Evolutionary conservation across 2,888 invertebrate species (phyloP).

Genomic region (Branchellion lobata): DNA sequence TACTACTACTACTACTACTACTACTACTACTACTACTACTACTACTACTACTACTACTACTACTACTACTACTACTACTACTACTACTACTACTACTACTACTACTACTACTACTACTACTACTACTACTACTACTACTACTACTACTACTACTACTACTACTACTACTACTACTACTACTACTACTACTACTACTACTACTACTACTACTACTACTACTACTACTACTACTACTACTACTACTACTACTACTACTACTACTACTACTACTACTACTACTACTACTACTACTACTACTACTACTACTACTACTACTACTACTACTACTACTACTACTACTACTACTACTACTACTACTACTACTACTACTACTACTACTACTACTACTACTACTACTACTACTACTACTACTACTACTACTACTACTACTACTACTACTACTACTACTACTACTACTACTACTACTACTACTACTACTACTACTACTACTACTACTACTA

Average conservation of each 20-base stretch:
- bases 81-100: not conserved
- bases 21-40: not conserved
- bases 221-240: not conserved
- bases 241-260: not conserved
- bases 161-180: not conserved
- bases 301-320: not conserved
- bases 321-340: not conserved
- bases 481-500: conserved; percentile 32
- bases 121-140: not conserved
- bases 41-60: not conserved
- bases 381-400: conserved; percentile 47
- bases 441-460: conserved; percentile 44
- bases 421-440: conserved; percentile 47
- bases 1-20: not conserved
- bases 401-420: conserved; percentile 47
- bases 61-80: not conserved
- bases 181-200: not conserved
- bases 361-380: conserved; percentile 38
- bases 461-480: conserved; percentile 46
- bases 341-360: not conserved
- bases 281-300: not conserved
- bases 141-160: not conserved
- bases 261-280: not conserved
- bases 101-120: not conserved
- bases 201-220: not conserved